Percentiles rank a stretch among this genome's conserved stretches.
Conservation (phyloP, 2,888 invertebrate species). For the Trachelus troglodyta region DNA sequence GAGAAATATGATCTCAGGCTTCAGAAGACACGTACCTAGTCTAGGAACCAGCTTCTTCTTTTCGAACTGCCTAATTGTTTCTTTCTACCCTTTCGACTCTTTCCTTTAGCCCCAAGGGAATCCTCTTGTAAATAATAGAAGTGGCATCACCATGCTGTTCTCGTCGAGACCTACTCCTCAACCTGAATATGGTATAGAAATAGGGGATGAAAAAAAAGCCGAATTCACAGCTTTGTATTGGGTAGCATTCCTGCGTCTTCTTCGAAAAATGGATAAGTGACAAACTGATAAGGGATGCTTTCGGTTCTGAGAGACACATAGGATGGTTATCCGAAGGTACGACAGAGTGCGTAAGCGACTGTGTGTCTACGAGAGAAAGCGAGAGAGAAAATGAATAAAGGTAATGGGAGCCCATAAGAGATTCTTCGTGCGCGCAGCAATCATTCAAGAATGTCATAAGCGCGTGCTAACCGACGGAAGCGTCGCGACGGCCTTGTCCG, state of each 20-base stretch:
- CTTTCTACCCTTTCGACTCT: no score
- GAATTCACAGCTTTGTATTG: constrained; percentile 14
- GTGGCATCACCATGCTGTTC: no score
- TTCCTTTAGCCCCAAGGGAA: no score
- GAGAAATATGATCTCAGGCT: neutral
- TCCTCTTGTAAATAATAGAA: no score
- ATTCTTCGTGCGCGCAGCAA: constrained; percentile 43
- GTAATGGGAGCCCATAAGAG: constrained; percentile 34
- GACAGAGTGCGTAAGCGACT: constrained; percentile 20
- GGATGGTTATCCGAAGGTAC: constrained; percentile 17
- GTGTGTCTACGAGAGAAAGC: constrained; percentile 18
- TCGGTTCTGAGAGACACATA: neutral
- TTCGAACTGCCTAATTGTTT: no score
- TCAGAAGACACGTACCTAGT: no score
- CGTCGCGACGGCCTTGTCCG: neutral
- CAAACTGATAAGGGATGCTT: constrained; percentile 2
- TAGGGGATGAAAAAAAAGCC: constrained; percentile 18
- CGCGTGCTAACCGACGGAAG: constrained; percentile 17
- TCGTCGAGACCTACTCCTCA: no score
- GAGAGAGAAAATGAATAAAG: constrained; percentile 17
- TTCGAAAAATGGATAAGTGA: constrained; percentile 10
- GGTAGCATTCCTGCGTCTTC: neutral
- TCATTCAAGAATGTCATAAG: constrained; percentile 48
- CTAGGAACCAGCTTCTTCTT: no score
- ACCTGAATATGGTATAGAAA: no score